Conservation (phyloP, 2,888 invertebrate species). For the Dioctria rufipes region DNA sequence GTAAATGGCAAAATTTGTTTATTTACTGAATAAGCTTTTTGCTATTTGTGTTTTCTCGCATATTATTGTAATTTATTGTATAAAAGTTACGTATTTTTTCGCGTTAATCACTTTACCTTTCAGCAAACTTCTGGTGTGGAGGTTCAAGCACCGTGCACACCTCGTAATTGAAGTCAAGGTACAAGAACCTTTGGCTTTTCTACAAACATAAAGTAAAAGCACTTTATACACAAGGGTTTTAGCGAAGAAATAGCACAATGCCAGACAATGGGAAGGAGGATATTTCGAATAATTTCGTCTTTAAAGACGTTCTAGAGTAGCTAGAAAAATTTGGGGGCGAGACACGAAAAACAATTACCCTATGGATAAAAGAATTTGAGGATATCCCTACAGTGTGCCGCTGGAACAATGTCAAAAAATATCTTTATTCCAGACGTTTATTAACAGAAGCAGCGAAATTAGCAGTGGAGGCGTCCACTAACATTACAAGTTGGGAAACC, state of each 20-base stretch:
- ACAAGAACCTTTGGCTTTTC: too few relatives aligned
- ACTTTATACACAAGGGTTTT: too few relatives aligned
- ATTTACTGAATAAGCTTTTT: too few relatives aligned
- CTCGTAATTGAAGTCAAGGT: too few relatives aligned
- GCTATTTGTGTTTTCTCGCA: too few relatives aligned
- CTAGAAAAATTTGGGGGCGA: constrained; percentile 31
- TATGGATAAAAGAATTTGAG: constrained; percentile 23
- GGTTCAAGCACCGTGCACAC: too few relatives aligned
- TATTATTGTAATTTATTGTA: too few relatives aligned
- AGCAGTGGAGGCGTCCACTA: background rate
- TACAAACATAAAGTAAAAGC: too few relatives aligned
- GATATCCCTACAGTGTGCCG: background rate
- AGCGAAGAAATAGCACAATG: constrained; percentile 2
- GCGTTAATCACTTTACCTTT: too few relatives aligned
- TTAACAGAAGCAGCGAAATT: background rate
- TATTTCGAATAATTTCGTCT: background rate
- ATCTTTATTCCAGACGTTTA: background rate
- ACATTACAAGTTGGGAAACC: background rate
- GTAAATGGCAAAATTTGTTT: too few relatives aligned
- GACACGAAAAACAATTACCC: background rate
- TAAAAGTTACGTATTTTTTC: too few relatives aligned
- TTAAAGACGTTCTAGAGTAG: constrained; percentile 52
- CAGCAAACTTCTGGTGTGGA: too few relatives aligned
- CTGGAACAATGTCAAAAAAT: background rate
- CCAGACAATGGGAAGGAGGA: background rate